Percentiles rank a stretch among this genome's conserved stretches.
Evolutionary conservation across 2,113 vertebrate species (phyloP).

Genomic region (Sciurus niger): DNA sequence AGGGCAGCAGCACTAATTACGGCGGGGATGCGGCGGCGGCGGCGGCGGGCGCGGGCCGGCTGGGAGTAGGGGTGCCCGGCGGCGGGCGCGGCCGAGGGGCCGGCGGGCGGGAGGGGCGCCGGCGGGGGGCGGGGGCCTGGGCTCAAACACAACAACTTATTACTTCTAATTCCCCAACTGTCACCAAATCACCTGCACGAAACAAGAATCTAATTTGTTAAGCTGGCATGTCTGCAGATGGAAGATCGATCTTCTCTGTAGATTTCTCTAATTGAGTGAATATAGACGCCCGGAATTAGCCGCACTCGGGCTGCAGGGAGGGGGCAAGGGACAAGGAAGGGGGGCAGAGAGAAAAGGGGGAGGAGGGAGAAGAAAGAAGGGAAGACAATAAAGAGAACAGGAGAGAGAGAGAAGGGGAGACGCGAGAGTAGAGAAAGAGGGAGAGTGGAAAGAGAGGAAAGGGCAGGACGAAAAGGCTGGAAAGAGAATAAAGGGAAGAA

Average conservation of each 20-base stretch:
- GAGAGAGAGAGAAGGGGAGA: not conserved
- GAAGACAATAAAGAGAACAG: too few species aligned
- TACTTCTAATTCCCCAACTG: conserved; percentile 96
- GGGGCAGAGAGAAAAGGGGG: not conserved
- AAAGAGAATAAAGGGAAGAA: not conserved
- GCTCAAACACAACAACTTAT: conserved; percentile 95
- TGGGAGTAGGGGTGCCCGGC: conserved; percentile 68
- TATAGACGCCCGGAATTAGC: conserved; percentile 94
- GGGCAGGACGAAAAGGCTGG: too few species aligned
- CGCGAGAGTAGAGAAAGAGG: not conserved
- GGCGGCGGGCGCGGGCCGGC: conserved; percentile 85
- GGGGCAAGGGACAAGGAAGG: conserved; percentile 27
- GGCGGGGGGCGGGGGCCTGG: conserved; percentile 81
- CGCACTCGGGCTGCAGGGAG: conserved; percentile 85
- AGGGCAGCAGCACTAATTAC: conserved; percentile 98
- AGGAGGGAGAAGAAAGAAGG: not conserved
- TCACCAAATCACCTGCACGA: conserved; percentile 97
- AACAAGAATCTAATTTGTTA: conserved; percentile 99
- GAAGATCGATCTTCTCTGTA: conserved; percentile 99
- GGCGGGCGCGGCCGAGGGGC: conserved; percentile 79
- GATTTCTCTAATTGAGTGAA: conserved; percentile 98
- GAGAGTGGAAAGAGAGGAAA: not conserved
- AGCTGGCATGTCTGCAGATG: conserved; percentile 97
- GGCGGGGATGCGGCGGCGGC: conserved; percentile 93
- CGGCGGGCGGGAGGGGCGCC: conserved; percentile 62